Evolutionary conservation across 2,888 invertebrate genomes (phyloP).

Genomic region (Seira musarum): DNA sequence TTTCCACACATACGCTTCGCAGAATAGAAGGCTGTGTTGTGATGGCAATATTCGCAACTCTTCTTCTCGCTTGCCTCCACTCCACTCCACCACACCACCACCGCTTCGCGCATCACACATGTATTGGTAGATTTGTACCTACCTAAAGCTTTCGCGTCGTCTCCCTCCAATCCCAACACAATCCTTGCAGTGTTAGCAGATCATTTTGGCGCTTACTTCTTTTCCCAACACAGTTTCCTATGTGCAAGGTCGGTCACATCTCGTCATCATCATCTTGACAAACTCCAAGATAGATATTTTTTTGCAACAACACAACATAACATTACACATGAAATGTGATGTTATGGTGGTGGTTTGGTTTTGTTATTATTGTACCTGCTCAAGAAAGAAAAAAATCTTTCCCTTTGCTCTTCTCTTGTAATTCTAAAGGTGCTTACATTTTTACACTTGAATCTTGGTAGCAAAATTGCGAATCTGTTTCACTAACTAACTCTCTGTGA

Average conservation of each 20-base stretch:
- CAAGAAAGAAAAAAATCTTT: not conserved
- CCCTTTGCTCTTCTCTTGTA: not conserved
- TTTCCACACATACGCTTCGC: not conserved
- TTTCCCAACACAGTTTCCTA: slow-evolving; percentile 38
- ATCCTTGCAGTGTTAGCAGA: slow-evolving; percentile 54
- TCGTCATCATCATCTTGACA: not conserved
- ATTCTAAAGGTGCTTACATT: not conserved
- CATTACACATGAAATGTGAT: slow-evolving; percentile 36
- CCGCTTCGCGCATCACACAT: slow-evolving; percentile 39
- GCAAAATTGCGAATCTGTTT: too few relatives aligned
- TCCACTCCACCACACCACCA: slow-evolving; percentile 9
- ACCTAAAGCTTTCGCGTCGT: slow-evolving; percentile 51
- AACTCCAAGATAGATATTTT: not conserved
- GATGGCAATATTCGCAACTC: not conserved
- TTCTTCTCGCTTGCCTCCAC: not conserved
- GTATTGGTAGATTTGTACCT: slow-evolving; percentile 17
- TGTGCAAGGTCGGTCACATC: slow-evolving; percentile 48
- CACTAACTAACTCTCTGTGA: too few relatives aligned
- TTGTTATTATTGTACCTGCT: not conserved
- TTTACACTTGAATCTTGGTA: too few relatives aligned
- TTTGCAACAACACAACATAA: too few relatives aligned
- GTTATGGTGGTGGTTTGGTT: slow-evolving; percentile 35
- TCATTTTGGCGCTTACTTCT: slow-evolving; percentile 59
- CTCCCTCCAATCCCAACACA: slow-evolving; percentile 51
- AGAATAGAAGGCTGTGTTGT: too few relatives aligned